Base-by-base conservation (phyloP, 1,140 invertebrate species). In the Theocolax elegans region DNA sequence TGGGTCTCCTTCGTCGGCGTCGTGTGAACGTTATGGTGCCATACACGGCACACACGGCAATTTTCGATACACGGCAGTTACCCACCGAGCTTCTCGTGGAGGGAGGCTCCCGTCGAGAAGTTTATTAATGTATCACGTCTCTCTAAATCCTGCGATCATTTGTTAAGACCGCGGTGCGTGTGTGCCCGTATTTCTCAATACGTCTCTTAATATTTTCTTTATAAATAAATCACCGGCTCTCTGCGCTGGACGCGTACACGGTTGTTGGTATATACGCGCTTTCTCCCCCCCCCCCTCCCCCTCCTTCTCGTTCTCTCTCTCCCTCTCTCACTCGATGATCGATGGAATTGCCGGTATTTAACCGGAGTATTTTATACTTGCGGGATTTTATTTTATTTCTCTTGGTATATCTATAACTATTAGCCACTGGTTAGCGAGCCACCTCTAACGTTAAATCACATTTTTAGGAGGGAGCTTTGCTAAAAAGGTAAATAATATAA, bases 1-100 rank as follows among this genome's bases (percentile, higher is more conserved):
- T 67, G 77, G 75, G 73, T 75, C 72, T 74, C 67, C 66, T 73
- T 75, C 67, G 68, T 73, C 74, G 67, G 65, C 70, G 67, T 75
- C 27, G 66, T 64, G 46, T 64, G 19, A 54, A 54, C 69, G 58
- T 70, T 68, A 60, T 59, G 27, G 19, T 10, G 12, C 8, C 17
- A 10, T 12, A 21, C 49, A 12, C 8, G 17, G n/a, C 9, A 12
- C 49, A 10, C n/a, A 29, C n/a, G 31, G 49, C 49, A 35, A 65
- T 65, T 65, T 54, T 54, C 49, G 35, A 65, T 40, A 35, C 29
- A 38, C 17, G 17, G 12, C 23, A 42, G 12, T 25, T 40, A 58
- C 19, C 31, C 42, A 44, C 42, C 42, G n/a, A 15, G n/a, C 3
- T 44, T 35, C 42, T 17, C 42, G 7, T n/a, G n/a, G n/a, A n/a